Evolutionary conservation across 2,888 invertebrate genomes (phyloP).

Genomic region (Aquatica leii): DNA sequence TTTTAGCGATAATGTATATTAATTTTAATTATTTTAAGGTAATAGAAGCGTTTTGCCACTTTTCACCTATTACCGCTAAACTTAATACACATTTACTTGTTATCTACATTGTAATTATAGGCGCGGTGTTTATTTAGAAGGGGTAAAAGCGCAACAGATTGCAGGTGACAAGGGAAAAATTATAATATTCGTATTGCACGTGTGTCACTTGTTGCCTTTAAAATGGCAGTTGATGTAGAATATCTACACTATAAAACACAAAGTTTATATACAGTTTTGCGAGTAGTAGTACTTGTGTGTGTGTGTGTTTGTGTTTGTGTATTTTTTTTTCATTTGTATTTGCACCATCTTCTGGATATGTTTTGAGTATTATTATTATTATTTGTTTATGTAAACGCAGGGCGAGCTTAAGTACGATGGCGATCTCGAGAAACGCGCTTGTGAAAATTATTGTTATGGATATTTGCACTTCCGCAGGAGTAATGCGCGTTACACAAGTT

Average conservation of each 20-base stretch:
- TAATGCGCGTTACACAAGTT: slow-evolving; percentile 42
- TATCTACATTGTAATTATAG: slow-evolving; percentile 44
- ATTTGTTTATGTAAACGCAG: slow-evolving; percentile 38
- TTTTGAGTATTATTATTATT: slow-evolving; percentile 52
- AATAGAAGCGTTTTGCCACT: slow-evolving; percentile 43
- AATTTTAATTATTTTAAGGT: slow-evolving; percentile 42
- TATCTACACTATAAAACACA: slow-evolving; percentile 41
- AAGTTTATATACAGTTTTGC: slow-evolving; percentile 32
- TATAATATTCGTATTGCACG: slow-evolving; percentile 36
- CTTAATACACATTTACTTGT: slow-evolving; percentile 44
- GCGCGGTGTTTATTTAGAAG: slow-evolving; percentile 34
- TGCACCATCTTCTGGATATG: slow-evolving; percentile 61
- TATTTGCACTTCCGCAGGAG: slow-evolving; percentile 18
- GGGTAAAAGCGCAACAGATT: slow-evolving; percentile 27
- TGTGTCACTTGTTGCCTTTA: slow-evolving; percentile 34
- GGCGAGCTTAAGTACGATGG: slow-evolving; percentile 54
- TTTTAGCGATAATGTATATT: slow-evolving; percentile 45
- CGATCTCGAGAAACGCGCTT: slow-evolving; percentile 40
- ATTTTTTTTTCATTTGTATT: slow-evolving; percentile 51
- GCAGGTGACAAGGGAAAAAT: slow-evolving; percentile 19
- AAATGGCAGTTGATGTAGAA: slow-evolving; percentile 33
- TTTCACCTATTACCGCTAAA: slow-evolving; percentile 39
- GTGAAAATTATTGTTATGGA: slow-evolving; percentile 5
- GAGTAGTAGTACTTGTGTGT: slow-evolving; percentile 37
- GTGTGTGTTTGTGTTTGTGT: slow-evolving; percentile 51